Evolutionary conservation across 1,140 invertebrate species (phyloP), one percentile per base, ranked within the genome.

Genomic region (Caenorhabditis tropicalis): DNA sequence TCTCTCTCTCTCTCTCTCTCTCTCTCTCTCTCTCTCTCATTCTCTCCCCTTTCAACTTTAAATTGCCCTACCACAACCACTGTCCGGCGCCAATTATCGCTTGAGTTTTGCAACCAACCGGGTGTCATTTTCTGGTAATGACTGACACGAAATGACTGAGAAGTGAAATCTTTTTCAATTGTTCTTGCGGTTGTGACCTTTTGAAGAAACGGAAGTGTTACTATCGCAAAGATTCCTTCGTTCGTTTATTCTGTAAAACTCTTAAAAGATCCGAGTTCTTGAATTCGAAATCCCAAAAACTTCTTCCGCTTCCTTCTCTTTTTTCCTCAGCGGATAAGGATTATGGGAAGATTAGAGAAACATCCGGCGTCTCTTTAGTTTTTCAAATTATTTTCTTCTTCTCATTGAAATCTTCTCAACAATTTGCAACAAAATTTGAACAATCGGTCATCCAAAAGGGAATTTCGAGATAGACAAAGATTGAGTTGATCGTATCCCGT

Each of bases 51-150:
- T 10, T 70, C n/a, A 31, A 7, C 2, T 70, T 74, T 43, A 33
- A 74, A 74, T 74, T 74, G 16, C 19, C 36, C 33, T 15, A 12
- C 33, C 27, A 46, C 65, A 39, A 39, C 65, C 36, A 74, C 36
- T 74, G 36, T 43, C 65, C 65, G 65, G 65, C 65, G 65, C 65
- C 65, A 74, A 74, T 74, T 74, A 74, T 74, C 65, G 65, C 36
- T 74, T n/a, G 65, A 74, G 65, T 74, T n/a, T n/a, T 74, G 65
- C 65, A 74, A 74, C 65, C 65, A 39, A 43, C 36, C 65, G 65
- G 65, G 65, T 74, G 65, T 74, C 65, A 74, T 74, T 74, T 74
- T 74, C 65, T 74, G 36, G 65, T 74, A 74, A 74, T 74, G 65
- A 74, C 65, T 74, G 65, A 74, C 65, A 74, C 36, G 33, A 12